Evolutionary conservation across 2,113 vertebrate genomes (phyloP), one percentile per base, ranked within the genome.

Genomic region (Hypocryptadius cinnamomeus): DNA sequence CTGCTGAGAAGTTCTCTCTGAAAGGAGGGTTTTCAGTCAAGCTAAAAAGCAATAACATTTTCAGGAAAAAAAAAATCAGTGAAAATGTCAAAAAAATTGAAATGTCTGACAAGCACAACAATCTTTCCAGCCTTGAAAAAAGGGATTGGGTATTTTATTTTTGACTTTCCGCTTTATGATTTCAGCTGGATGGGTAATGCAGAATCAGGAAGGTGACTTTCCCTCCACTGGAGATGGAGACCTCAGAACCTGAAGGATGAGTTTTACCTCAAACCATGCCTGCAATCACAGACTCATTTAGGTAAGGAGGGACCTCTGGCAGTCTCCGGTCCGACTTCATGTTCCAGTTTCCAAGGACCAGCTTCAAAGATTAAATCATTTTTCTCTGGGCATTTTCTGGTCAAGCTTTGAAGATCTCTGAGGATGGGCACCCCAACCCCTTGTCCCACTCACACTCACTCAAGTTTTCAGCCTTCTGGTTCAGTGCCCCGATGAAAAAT

Each of bases 51-150:
- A 91, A 77, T 89, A 91, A 95, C 86, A 87, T 91, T 92, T 95
- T 95, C 57, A 44, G 74, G 16, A 70, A 87, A 91, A 79, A 74
- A 79, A 80, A 87, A 63, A 6, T 72, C 79, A 63, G 68, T 79
- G 85, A 68, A 93, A 96, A 91, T 92, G 89, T 96, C 84, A 93
- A 35, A 85, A 78, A 84, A 96, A 95, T 79, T 87, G 92, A 93
- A 92, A 94, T 57, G 87, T 82, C 94, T 96, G 96, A 95, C 95
- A 96, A 93, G 92, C 90, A 92, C 88, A 91, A 90, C 88, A 95
- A 53, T 94, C 90, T 93, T 92, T 68, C 92, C 72, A 92, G 61
- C 72, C 79, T 79, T 85, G 61, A 79, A 82, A 89, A 94, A 80
- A 80, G 56, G 82, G 76, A 78, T 83, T 95, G 85, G 35, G 54